Percentiles rank a stretch among this genome's conserved stretches.
These are phyloP conservation scores for Emydura subglobosa DNA, from an alignment of 2,113 vertebrate species.

Conservation along the genomic window DNA sequence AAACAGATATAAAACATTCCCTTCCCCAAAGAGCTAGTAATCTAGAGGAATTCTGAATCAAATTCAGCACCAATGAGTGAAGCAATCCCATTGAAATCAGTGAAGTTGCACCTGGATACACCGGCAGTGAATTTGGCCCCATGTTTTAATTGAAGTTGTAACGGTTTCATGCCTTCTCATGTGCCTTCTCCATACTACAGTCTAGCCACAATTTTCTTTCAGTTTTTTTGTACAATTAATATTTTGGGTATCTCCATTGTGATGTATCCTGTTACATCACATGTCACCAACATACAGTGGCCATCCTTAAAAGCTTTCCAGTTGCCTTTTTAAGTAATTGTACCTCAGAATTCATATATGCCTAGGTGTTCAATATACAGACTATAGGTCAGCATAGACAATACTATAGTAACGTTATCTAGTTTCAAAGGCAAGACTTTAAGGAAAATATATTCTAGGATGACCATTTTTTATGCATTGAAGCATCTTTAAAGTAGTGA, in stretches of 20 bases:
- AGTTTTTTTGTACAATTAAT: neutral
- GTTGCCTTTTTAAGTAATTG: neutral
- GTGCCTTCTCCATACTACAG: neutral
- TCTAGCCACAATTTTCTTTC: neutral
- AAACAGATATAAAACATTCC: neutral
- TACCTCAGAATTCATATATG: neutral
- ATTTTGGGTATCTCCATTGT: neutral
- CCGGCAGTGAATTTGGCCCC: neutral
- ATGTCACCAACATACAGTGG: neutral
- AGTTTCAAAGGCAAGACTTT: neutral
- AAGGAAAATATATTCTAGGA: neutral
- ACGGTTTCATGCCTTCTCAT: neutral
- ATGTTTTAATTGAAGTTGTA: neutral
- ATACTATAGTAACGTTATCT: neutral
- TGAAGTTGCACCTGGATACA: neutral
- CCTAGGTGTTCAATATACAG: neutral
- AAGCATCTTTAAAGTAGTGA: neutral
- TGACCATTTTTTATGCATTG: neutral
- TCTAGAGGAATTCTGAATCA: neutral
- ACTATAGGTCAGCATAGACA: neutral
- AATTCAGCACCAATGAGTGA: neutral
- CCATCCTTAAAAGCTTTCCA: neutral
- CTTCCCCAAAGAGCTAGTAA: neutral
- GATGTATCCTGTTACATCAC: neutral
- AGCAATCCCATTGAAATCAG: neutral